A percentile compares a stretch with the other conserved stretches of the same genome.
These are phyloP conservation scores for Tokudaia muenninki DNA, from an alignment of 2,797 vertebrate genomes.

Conservation along the genomic window DNA sequence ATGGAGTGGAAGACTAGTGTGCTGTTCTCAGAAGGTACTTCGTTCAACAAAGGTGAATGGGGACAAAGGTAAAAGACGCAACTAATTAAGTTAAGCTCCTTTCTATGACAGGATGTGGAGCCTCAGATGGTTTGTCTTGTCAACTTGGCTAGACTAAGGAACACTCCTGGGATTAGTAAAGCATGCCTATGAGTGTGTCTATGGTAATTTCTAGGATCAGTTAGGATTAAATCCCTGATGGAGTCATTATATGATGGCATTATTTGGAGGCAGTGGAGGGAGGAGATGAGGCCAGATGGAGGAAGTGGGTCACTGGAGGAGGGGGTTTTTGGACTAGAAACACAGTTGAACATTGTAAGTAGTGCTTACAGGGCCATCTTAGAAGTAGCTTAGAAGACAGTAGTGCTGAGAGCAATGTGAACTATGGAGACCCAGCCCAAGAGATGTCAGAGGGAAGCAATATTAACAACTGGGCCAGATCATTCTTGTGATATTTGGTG, in stretches of 20 bases:
- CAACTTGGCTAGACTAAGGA: not conserved
- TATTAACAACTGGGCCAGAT: not conserved
- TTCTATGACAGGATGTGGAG: not conserved
- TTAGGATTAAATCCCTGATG: not conserved
- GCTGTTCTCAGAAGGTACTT: not conserved
- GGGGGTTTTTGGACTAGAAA: not conserved
- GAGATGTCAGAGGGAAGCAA: not conserved
- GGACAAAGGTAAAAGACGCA: conserved; percentile 7
- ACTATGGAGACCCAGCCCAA: not conserved
- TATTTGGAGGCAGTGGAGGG: no score
- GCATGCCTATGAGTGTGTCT: not conserved
- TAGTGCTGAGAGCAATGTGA: not conserved
- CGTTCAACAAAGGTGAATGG: not conserved
- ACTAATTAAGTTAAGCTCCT: conserved; percentile 17
- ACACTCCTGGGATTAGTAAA: not conserved
- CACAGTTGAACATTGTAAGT: not conserved
- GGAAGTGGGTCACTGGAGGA: not conserved
- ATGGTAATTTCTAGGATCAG: not conserved
- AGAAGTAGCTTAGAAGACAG: not conserved
- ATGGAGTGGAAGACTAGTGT: not conserved
- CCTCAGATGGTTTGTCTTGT: not conserved
- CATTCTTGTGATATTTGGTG: not conserved
- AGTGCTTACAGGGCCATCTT: not conserved
- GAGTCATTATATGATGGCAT: not conserved
- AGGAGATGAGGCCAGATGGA: not conserved